phyloP scores from a whole-genome alignment of 2,888 invertebrate species.

The Cetonia aurata region DNA sequence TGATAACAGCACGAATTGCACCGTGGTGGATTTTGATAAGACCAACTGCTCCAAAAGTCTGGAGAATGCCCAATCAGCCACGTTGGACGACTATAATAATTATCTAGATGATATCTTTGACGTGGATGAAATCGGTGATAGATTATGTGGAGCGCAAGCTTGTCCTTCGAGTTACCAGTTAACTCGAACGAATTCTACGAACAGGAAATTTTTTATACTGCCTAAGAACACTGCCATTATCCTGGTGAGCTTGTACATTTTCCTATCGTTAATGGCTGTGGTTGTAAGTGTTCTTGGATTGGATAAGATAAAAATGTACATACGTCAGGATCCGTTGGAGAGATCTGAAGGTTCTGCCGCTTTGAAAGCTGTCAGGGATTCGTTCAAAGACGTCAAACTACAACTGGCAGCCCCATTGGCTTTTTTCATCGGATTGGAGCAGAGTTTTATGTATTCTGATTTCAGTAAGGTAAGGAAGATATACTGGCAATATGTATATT shows the following conservation, averaged over 20 bases:
- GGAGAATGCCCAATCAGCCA: constrained; percentile 1
- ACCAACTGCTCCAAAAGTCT: constrained; percentile 2
- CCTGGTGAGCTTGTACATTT: constrained; percentile 65
- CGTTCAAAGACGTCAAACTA: constrained; percentile 74
- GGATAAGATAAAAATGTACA: constrained; percentile 71
- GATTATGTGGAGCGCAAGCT: constrained; percentile 72
- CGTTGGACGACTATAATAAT: constrained; percentile 46
- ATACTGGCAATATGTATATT: too few relatives aligned
- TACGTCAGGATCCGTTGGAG: constrained; percentile 69
- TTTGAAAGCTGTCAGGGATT: constrained; percentile 67
- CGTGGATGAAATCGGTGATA: constrained; percentile 68
- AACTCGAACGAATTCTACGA: too few relatives aligned
- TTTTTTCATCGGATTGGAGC: constrained; percentile 85
- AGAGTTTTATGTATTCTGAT: constrained; percentile 87
- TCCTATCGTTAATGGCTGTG: constrained; percentile 66
- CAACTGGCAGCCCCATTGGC: constrained; percentile 82
- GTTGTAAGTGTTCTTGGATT: constrained; percentile 66
- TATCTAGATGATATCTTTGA: constrained; percentile 69
- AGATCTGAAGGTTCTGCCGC: constrained; percentile 66
- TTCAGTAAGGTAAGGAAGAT: constrained; percentile 76
- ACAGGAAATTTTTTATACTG: constrained; percentile 56
- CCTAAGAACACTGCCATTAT: constrained; percentile 63
- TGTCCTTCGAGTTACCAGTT: constrained; percentile 65
- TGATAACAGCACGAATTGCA: constrained; percentile 28
- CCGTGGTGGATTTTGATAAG: constrained; percentile 8